phyloP scores from a whole-genome alignment of 53 echinoderm and acorn worm species.

The Luidia sarsii region DNA sequence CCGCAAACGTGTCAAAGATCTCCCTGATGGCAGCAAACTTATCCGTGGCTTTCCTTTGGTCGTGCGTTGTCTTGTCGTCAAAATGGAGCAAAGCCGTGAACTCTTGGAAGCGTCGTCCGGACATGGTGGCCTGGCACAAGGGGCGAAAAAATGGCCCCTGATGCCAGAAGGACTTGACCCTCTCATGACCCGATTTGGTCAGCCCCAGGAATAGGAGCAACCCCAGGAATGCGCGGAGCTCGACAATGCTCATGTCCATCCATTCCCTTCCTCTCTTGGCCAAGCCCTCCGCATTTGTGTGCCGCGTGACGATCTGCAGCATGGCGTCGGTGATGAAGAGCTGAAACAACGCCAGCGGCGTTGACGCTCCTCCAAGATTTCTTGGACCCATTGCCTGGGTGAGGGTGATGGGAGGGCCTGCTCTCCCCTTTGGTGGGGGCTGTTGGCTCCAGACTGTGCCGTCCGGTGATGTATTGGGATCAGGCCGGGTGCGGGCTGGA shows the following conservation, averaged over 20 bases:
- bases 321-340: neutral
- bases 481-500: neutral
- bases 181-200: conserved; percentile 24
- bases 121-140: conserved; percentile 14
- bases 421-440: neutral
- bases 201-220: conserved; percentile 10
- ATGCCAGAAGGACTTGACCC: neutral
- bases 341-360: neutral
- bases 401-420: neutral
- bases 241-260: neutral
- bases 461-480: neutral
- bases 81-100: neutral
- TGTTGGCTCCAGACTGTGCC: neutral
- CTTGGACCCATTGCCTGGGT: neutral
- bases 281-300: conserved; percentile 7
- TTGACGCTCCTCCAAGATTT: neutral
- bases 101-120: conserved; percentile 8
- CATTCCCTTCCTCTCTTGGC: conserved; percentile 1
- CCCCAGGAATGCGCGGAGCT: conserved; percentile 8
- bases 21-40: conserved; percentile 31
- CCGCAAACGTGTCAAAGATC: conserved; percentile 24
- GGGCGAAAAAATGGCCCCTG: neutral
- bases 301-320: neutral
- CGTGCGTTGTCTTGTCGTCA: conserved; percentile 10
- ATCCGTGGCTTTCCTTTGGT: conserved; percentile 17